phyloP scores from a whole-genome alignment of 2,113 vertebrate species.

The Notarius quadriscutis region DNA sequence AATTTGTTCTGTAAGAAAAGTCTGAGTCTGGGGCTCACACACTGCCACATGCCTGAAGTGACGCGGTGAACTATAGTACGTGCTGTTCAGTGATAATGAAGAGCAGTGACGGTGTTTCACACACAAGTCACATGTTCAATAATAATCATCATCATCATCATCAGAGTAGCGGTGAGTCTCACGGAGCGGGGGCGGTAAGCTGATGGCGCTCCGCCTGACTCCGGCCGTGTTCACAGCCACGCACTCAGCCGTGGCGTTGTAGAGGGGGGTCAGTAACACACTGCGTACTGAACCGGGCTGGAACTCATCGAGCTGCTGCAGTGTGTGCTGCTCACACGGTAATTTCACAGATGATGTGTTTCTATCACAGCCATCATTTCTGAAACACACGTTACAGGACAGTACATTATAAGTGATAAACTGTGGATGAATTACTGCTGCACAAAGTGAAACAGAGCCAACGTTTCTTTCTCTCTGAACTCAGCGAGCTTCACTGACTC shows the following conservation, averaged over 20 bases:
- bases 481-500: neutral
- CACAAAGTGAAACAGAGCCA: neutral
- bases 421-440: too few species aligned
- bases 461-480: neutral
- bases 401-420: neutral
- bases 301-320: constrained; percentile 53
- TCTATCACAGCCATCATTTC: neutral
- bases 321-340: constrained; percentile 36
- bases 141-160: neutral
- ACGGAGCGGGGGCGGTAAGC: neutral
- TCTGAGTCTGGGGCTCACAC: neutral
- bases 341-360: constrained; percentile 10
- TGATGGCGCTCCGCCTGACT: constrained; percentile 43
- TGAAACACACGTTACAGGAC: neutral
- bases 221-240: constrained; percentile 75
- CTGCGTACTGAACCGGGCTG: constrained; percentile 66
- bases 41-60: neutral
- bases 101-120: neutral
- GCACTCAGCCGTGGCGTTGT: constrained; percentile 78
- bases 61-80: neutral
- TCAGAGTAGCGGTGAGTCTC: neutral
- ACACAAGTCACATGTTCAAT: neutral
- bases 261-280: constrained; percentile 32
- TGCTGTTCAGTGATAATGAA: neutral
- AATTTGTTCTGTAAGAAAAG: neutral